Evolutionary conservation across 2,888 invertebrate species (phyloP).

Genomic region (Hoplodrina blanda): DNA sequence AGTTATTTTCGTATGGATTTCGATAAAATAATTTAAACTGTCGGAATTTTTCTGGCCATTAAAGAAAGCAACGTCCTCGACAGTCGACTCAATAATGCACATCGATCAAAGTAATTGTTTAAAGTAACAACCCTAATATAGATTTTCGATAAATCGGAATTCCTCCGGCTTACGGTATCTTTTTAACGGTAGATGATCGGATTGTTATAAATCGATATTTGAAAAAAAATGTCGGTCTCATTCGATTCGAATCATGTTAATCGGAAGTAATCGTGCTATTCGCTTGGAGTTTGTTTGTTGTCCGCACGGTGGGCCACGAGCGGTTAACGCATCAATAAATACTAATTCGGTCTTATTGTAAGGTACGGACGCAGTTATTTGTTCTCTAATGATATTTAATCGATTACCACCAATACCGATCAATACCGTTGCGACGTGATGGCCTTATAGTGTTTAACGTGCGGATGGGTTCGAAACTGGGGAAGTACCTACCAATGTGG

Average conservation of each 20-base stretch:
- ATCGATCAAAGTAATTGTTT: conserved; percentile 6
- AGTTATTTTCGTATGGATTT: neutral
- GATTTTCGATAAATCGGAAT: conserved; percentile 81
- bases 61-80: neutral
- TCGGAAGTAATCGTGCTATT: conserved; percentile 83
- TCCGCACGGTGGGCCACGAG: conserved; percentile 71
- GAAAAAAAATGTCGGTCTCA: conserved; percentile 74
- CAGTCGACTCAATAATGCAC: neutral
- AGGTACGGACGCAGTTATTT: conserved; percentile 37
- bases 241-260: conserved; percentile 79
- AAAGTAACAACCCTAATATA: conserved; percentile 67
- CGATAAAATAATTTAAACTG: neutral
- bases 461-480: too few species aligned
- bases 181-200: conserved; percentile 85
- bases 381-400: conserved; percentile 66
- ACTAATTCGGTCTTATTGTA: conserved; percentile 69
- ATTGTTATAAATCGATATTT: conserved; percentile 80
- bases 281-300: conserved; percentile 77
- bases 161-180: conserved; percentile 82
- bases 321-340: conserved; percentile 73
- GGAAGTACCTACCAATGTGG: too few species aligned
- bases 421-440: conserved; percentile 9
- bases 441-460: too few species aligned
- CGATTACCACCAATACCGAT: conserved; percentile 61
- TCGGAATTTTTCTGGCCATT: neutral